phyloP scores from a whole-genome alignment of 1,140 invertebrate genomes.

The Armadillidium nasatum region DNA sequence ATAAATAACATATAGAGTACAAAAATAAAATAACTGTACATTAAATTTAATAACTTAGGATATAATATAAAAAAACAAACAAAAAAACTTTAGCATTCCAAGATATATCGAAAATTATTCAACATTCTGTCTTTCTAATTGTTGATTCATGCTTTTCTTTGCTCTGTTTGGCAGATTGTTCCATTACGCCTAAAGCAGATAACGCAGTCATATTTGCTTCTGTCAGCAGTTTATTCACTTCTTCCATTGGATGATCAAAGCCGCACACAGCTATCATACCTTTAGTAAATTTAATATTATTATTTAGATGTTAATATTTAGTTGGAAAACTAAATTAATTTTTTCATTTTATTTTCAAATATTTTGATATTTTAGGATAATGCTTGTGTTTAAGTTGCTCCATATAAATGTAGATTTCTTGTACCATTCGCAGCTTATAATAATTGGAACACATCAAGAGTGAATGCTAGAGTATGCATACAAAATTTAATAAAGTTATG shows the following conservation, averaged over 20 bases:
- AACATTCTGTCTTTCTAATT: slow-evolving; percentile 47
- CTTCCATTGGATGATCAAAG: slow-evolving; percentile 59
- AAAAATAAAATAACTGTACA: no score
- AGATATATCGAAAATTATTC: not conserved
- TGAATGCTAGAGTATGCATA: not conserved
- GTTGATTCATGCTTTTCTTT: slow-evolving; percentile 37
- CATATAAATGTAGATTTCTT: not conserved
- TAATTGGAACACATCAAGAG: no score
- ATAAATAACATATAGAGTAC: no score
- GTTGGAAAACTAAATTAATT: slow-evolving; percentile 19
- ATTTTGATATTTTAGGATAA: not conserved
- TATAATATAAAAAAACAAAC: no score
- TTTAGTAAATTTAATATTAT: slow-evolving; percentile 46
- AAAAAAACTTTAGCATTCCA: no score
- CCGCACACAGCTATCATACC: slow-evolving; percentile 62
- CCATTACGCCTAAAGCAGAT: slow-evolving; percentile 55
- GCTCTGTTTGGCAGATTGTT: slow-evolving; percentile 45
- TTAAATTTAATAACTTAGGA: no score
- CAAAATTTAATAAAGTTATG: no score
- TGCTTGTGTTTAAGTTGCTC: not conserved
- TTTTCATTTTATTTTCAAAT: not conserved
- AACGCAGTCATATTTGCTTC: slow-evolving; percentile 63
- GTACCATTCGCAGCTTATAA: no score
- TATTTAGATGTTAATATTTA: slow-evolving; percentile 45
- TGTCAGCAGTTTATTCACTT: slow-evolving; percentile 61